Conservation (phyloP, 2,888 invertebrate species). For the Scaptomyza tumidula region DNA sequence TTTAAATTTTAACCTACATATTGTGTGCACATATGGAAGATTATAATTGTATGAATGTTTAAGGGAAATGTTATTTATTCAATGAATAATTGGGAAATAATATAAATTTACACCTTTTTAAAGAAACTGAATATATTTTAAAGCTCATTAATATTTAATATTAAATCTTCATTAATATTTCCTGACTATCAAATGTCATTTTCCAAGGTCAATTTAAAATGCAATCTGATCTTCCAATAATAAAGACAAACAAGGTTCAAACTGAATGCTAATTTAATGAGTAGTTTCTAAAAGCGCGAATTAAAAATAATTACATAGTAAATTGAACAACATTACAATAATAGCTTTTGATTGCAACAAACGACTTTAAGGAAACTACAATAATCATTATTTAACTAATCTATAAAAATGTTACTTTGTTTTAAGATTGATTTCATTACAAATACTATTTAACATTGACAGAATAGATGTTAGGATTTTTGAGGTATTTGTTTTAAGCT, state of each 20-base stretch:
- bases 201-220: background rate
- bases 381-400: background rate
- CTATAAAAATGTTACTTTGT: too few relatives aligned
- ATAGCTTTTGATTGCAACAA: background rate
- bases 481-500: too few relatives aligned
- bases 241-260: background rate
- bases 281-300: background rate
- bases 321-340: background rate
- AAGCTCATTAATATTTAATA: background rate
- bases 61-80: too few relatives aligned
- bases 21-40: background rate
- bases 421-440: too few relatives aligned
- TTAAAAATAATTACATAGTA: background rate
- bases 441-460: too few relatives aligned
- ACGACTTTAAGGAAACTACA: background rate
- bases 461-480: too few relatives aligned
- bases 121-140: too few relatives aligned
- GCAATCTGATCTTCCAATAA: background rate
- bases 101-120: too few relatives aligned
- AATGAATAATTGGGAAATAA: too few relatives aligned
- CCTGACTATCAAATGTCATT: background rate
- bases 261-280: background rate
- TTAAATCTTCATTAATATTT: background rate
- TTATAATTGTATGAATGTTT: too few relatives aligned
- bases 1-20: constrained; percentile 38